A percentile compares a stretch with the other conserved stretches of the same genome.
Conservation (phyloP, 2,113 vertebrate genomes). For the Lampris incognitus region DNA sequence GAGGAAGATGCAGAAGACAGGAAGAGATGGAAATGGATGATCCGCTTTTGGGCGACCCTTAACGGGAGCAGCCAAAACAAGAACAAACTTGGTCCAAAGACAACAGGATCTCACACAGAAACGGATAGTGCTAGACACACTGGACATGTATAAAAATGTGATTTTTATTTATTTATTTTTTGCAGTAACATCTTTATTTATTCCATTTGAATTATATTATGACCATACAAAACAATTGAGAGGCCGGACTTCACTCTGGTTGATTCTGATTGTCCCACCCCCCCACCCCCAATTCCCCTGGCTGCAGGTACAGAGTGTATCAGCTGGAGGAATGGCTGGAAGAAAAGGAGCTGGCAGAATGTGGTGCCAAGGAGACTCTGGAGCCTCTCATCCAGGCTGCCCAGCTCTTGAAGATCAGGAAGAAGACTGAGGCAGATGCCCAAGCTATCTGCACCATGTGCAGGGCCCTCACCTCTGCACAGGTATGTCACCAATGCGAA, state of each 20-base stretch:
- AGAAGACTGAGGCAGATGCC: constrained; percentile 95
- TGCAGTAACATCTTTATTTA: too few relatives aligned
- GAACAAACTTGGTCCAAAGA: too few relatives aligned
- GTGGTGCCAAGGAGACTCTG: constrained; percentile 92
- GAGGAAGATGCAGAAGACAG: too few relatives aligned
- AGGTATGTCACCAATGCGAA: constrained; percentile 78
- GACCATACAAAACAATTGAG: too few relatives aligned
- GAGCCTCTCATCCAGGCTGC: constrained; percentile 96
- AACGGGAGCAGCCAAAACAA: too few relatives aligned
- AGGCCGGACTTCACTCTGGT: not conserved
- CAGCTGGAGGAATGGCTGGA: constrained; percentile 96
- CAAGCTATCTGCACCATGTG: constrained; percentile 94
- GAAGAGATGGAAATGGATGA: too few relatives aligned
- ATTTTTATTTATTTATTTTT: too few relatives aligned
- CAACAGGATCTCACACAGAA: not conserved
- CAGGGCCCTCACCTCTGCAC: constrained; percentile 88
- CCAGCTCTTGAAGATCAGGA: constrained; percentile 95
- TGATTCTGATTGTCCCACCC: not conserved
- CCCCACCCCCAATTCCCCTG: not conserved
- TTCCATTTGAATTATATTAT: not conserved
- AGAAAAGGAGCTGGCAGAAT: constrained; percentile 89
- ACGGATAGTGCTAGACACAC: not conserved
- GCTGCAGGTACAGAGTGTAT: constrained; percentile 92
- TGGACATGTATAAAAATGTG: too few relatives aligned
- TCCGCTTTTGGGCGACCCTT: too few relatives aligned